These are phyloP conservation scores for Pyralis farinalis DNA, from an alignment of 2,888 invertebrate species.

Conservation along the genomic window DNA sequence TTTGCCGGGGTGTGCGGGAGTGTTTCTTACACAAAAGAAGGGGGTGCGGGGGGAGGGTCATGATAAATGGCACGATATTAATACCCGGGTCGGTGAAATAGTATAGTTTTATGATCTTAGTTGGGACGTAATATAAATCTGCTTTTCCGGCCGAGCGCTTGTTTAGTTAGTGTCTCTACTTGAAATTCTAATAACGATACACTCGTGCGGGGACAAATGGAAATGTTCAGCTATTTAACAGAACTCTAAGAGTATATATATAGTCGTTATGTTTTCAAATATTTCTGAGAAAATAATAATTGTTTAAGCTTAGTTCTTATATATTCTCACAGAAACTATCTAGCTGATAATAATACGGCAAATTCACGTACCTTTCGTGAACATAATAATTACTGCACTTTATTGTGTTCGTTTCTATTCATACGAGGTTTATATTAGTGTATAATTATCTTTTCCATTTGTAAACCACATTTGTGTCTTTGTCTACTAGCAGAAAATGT, in stretches of 20 bases:
- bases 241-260: no score
- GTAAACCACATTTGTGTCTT: no score
- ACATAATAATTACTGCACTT: no score
- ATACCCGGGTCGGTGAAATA: slow-evolving; percentile 65
- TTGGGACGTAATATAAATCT: slow-evolving; percentile 77
- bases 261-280: background rate
- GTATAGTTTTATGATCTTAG: slow-evolving; percentile 81
- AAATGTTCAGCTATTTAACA: background rate
- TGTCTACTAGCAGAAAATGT: no score
- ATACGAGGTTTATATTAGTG: no score
- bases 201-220: background rate
- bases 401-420: no score
- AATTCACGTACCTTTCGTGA: no score
- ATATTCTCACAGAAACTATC: no score
- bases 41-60: slow-evolving; percentile 51
- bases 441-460: no score
- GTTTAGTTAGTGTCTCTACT: slow-evolving; percentile 41
- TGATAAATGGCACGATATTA: slow-evolving; percentile 78
- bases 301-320: no score
- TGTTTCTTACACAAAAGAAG: slow-evolving; percentile 78
- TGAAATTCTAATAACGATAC: slow-evolving; percentile 13
- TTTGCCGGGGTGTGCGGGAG: slow-evolving; percentile 60
- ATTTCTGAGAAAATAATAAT: background rate
- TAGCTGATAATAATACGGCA: no score
- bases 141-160: slow-evolving; percentile 60